Evolutionary conservation across 2,888 invertebrate genomes (phyloP), one percentile per base, ranked within the genome.

Genomic region (Pterostichus niger): DNA sequence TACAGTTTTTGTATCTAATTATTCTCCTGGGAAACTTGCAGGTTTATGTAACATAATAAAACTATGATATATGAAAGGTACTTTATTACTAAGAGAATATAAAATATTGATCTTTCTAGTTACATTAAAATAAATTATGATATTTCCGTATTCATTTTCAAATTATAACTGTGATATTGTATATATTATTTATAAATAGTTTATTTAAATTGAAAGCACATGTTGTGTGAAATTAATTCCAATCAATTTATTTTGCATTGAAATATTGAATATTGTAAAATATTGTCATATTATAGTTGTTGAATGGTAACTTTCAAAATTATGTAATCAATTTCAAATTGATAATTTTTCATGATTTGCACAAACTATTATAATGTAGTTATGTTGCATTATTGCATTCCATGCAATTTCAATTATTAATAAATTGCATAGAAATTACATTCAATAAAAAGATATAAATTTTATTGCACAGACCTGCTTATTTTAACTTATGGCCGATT

Each of bases 11-110:
- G n/a, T 59, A 31, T 64, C 35, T 31, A 33, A 64, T 64, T 64
- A 64, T 64, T 64, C 64, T 64, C 64, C 33, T 64, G 64, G 64
- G 64, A 64, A 64, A 64, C 35, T 64, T 1, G 13, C 24, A 64
- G n/a, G 33, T 33, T 64, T 64, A 64, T 64, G 64, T 64, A 64
- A 59, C 59, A 59, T 31, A 31, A 64, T 64, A 64, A 64, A 64
- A 33, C 24, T 64, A 35, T 64, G 64, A 35, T 64, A 64, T 64
- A 64, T 64, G 64, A 61, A 61, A 64, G 64, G 33, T n/a, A 64
- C n/a, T 64, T 33, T 33, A 35, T 64, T 35, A 64, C 35, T 6
- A 11, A 64, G 33, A 35, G 11, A 64, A 40, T 40, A 40, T 40
- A 24, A 59, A 59, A 24, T 59, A 17, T 59, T 64, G 13, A 33